These are phyloP conservation scores for Panopea generosa DNA, from an alignment of 2,888 invertebrate species.

Conservation along the genomic window DNA sequence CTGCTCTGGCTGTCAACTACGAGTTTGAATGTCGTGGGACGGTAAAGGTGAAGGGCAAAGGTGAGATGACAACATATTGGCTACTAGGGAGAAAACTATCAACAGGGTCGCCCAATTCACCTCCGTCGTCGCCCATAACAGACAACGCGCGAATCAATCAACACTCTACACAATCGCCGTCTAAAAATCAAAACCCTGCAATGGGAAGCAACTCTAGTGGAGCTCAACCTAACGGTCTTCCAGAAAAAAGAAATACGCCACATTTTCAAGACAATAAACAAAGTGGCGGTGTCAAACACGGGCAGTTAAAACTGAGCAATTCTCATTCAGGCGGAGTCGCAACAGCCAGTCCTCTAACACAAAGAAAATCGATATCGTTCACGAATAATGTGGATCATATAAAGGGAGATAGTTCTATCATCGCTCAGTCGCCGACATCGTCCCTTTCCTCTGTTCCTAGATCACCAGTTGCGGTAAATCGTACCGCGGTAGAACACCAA, in stretches of 20 bases:
- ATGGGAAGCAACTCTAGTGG: neutral
- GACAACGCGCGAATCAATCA: neutral
- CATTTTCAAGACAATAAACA: neutral
- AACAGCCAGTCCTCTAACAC: neutral
- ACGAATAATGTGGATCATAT: neutral
- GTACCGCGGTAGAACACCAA: slow-evolving; percentile 28
- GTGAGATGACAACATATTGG: slow-evolving; percentile 97
- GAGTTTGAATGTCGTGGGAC: slow-evolving; percentile 84
- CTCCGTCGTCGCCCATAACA: slow-evolving; percentile 38
- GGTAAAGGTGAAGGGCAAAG: slow-evolving; percentile 96
- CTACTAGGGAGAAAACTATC: slow-evolving; percentile 85
- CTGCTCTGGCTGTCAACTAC: slow-evolving; percentile 87
- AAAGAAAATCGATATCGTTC: neutral
- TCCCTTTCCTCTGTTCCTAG: slow-evolving; percentile 46
- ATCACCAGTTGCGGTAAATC: slow-evolving; percentile 42
- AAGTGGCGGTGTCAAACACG: neutral
- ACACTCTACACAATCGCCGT: neutral
- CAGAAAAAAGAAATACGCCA: neutral
- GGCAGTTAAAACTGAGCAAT: neutral
- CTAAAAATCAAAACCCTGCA: neutral
- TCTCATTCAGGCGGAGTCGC: neutral
- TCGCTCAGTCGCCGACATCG: slow-evolving; percentile 41
- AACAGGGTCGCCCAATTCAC: slow-evolving; percentile 25
- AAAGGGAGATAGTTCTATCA: neutral
- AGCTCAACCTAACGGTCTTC: neutral